These are phyloP conservation scores for Micrasema minimum DNA, from an alignment of 1,140 invertebrate genomes.

Conservation along the genomic window DNA sequence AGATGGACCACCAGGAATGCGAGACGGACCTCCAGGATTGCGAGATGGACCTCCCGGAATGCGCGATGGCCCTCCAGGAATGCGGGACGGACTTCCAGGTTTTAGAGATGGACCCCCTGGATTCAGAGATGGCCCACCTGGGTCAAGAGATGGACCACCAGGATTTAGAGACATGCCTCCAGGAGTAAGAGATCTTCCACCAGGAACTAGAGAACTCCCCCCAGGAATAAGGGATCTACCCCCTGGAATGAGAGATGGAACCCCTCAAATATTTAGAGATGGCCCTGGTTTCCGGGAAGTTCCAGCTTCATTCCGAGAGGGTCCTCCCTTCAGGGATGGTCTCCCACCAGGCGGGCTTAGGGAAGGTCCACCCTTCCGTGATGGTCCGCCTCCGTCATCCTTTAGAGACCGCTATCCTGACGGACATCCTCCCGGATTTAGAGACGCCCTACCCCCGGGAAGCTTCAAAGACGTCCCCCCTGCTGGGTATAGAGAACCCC, in stretches of 20 bases:
- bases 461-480: slow-evolving; percentile 59
- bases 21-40: slow-evolving; percentile 55
- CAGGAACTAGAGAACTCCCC: slow-evolving; percentile 18
- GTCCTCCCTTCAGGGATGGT: slow-evolving; percentile 47
- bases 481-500: slow-evolving; percentile 56
- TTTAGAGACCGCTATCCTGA: slow-evolving; percentile 58
- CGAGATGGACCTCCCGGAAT: slow-evolving; percentile 54
- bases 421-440: slow-evolving; percentile 56
- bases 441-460: slow-evolving; percentile 57
- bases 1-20: slow-evolving; percentile 49
- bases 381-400: slow-evolving; percentile 54
- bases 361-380: slow-evolving; percentile 60
- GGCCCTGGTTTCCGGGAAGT: slow-evolving; percentile 54
- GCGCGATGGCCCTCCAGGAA: slow-evolving; percentile 54
- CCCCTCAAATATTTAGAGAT: slow-evolving; percentile 56
- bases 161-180: slow-evolving; percentile 58
- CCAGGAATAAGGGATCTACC: slow-evolving; percentile 55
- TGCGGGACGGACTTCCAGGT: slow-evolving; percentile 31
- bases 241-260: slow-evolving; percentile 40
- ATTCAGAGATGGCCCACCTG: slow-evolving; percentile 56
- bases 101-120: slow-evolving; percentile 27
- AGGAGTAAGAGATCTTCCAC: slow-evolving; percentile 34
- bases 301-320: slow-evolving; percentile 59
- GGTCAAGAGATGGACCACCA: slow-evolving; percentile 24
- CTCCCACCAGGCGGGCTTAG: slow-evolving; percentile 54